Evolutionary conservation across 2,888 invertebrate species (phyloP).

Genomic region (Calameuta filiformis): DNA sequence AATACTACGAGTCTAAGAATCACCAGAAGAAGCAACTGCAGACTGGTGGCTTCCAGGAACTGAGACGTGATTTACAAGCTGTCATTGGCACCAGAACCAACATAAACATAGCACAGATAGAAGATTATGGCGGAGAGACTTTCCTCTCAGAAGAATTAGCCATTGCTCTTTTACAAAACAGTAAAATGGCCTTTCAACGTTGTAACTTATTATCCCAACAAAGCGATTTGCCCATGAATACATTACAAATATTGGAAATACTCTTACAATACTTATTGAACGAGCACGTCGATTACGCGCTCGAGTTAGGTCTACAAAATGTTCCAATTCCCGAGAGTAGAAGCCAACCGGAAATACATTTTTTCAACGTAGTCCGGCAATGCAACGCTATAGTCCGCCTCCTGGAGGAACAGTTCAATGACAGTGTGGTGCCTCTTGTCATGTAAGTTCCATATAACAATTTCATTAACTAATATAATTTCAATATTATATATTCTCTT

Average conservation of each 20-base stretch:
- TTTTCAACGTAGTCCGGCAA: conserved; percentile 93
- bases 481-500: background rate
- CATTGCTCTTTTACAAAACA: conserved; percentile 89
- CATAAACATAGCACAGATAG: conserved; percentile 93
- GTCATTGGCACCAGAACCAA: conserved; percentile 91
- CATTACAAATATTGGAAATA: conserved; percentile 84
- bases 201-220: conserved; percentile 86
- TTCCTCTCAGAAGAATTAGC: conserved; percentile 96
- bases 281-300: conserved; percentile 96
- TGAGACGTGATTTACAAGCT: conserved; percentile 92
- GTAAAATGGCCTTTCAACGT: conserved; percentile 88
- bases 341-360: conserved; percentile 86
- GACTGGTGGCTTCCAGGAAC: conserved; percentile 91
- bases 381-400: conserved; percentile 93
- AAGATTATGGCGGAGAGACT: conserved; percentile 97
- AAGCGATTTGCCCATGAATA: conserved; percentile 81
- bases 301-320: conserved; percentile 91
- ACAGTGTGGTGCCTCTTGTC: conserved; percentile 88
- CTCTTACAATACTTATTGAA: conserved; percentile 85
- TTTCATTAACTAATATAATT: conserved; percentile 11
- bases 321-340: conserved; percentile 92
- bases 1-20: conserved; percentile 91
- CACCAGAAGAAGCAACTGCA: conserved; percentile 95
- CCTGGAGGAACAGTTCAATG: conserved; percentile 92
- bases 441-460: conserved; percentile 71